Conservation (phyloP, 2,797 vertebrate genomes). For the Gymnocypris eckloni region DNA sequence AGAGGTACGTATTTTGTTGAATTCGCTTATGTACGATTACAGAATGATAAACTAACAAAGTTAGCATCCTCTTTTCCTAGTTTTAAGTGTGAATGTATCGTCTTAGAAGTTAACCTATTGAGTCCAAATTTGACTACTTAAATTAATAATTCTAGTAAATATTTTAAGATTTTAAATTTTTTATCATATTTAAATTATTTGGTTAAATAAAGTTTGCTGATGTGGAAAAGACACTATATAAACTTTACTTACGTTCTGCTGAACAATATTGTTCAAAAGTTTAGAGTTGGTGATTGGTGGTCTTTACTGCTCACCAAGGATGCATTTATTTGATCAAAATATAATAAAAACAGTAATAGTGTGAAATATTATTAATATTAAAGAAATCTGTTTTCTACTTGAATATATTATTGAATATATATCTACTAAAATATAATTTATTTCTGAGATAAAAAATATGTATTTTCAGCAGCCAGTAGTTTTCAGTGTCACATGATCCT, state of each 20-base stretch:
- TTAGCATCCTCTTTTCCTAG: not conserved
- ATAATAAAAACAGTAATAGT: not conserved
- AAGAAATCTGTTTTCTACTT: not conserved
- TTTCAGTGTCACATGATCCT: not conserved
- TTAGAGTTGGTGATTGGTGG: not conserved
- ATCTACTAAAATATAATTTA: not conserved
- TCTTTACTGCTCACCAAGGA: not conserved
- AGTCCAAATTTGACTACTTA: not conserved
- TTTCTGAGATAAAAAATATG: not conserved
- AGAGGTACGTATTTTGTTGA: not conserved
- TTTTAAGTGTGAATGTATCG: conserved; percentile 24
- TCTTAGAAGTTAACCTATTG: not conserved
- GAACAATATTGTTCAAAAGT: not conserved
- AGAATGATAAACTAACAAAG: conserved; percentile 30
- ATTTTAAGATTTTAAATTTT: not conserved
- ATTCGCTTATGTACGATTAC: not conserved
- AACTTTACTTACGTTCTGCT: not conserved
- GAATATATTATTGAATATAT: not conserved
- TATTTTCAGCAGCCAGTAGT: not conserved
- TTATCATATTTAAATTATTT: not conserved
- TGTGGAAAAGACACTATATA: not conserved
- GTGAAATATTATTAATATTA: not conserved
- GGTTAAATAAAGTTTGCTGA: not conserved
- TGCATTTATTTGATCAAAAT: not conserved
- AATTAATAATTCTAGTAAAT: not conserved